phyloP scores from a whole-genome alignment of 2,888 invertebrate species.

The Gisinianus flammeolus region DNA sequence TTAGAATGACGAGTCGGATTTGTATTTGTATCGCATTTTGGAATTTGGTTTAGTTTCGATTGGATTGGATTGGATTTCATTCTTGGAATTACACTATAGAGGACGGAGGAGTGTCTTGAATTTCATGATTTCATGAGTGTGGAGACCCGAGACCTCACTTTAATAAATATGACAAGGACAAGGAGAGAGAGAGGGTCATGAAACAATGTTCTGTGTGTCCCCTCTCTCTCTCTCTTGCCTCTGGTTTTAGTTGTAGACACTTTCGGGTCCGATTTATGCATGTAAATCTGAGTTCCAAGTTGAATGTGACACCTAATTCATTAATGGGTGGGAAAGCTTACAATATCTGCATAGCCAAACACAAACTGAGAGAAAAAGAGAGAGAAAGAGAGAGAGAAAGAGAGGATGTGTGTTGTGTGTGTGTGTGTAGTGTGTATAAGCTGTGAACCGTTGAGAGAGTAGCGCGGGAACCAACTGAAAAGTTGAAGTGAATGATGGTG shows the following conservation, averaged over 20 bases:
- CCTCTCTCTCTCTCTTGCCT: not conserved
- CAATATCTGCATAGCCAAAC: too few relatives aligned
- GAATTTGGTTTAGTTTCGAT: too few relatives aligned
- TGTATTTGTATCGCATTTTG: too few relatives aligned
- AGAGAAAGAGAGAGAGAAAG: slow-evolving; percentile 6
- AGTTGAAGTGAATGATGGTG: slow-evolving; percentile 20
- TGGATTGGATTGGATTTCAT: too few relatives aligned
- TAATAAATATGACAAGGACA: not conserved
- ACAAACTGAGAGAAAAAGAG: not conserved
- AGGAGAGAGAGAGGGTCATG: not conserved
- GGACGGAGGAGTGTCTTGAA: too few relatives aligned
- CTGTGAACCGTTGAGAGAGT: not conserved
- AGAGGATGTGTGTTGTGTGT: not conserved
- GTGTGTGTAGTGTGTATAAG: not conserved
- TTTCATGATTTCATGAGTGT: too few relatives aligned
- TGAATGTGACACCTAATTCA: slow-evolving; percentile 23
- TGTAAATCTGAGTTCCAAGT: not conserved
- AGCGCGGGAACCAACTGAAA: not conserved
- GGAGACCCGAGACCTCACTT: not conserved
- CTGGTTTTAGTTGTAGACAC: not conserved
- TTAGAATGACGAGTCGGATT: too few relatives aligned
- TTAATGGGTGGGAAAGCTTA: slow-evolving; percentile 9
- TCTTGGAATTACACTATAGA: too few relatives aligned
- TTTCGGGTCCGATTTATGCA: not conserved
- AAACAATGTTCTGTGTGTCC: not conserved